phyloP scores from a whole-genome alignment of 2,888 invertebrate genomes.

The Myopa tessellatipennis region DNA sequence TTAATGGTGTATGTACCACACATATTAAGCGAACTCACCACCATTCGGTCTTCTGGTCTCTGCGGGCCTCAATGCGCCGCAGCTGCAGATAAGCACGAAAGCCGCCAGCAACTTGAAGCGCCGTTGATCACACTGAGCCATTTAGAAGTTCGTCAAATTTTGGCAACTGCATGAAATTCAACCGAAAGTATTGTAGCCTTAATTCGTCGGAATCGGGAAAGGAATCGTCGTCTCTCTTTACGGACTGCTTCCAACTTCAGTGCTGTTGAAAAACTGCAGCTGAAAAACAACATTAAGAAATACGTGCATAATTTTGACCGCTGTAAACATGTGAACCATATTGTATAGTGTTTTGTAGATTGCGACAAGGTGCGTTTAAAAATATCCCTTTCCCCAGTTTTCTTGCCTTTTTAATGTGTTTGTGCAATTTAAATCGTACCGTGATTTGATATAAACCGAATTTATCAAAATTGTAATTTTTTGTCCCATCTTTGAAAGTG shows the following conservation, averaged over 20 bases:
- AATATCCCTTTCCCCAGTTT: too few relatives aligned
- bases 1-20: background rate
- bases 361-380: too few relatives aligned
- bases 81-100: conserved; percentile 42
- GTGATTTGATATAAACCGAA: too few relatives aligned
- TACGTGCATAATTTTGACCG: background rate
- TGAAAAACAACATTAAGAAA: background rate
- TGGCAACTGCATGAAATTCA: conserved; percentile 47
- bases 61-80: conserved; percentile 46
- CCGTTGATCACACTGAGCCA: conserved; percentile 63
- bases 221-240: background rate
- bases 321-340: background rate
- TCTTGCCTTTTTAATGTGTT: too few relatives aligned
- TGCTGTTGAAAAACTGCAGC: background rate
- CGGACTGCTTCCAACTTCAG: background rate
- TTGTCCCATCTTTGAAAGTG: too few relatives aligned
- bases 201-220: background rate
- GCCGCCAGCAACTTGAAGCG: conserved; percentile 57
- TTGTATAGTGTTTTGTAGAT: too few relatives aligned
- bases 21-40: conserved; percentile 51
- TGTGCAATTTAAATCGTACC: too few relatives aligned
- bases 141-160: conserved; percentile 48
- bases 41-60: conserved; percentile 54
- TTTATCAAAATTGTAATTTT: too few relatives aligned
- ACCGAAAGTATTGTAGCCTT: background rate